These are phyloP conservation scores for Liodrosophila aerea DNA, from an alignment of 2,888 invertebrate genomes.

Conservation along the genomic window DNA sequence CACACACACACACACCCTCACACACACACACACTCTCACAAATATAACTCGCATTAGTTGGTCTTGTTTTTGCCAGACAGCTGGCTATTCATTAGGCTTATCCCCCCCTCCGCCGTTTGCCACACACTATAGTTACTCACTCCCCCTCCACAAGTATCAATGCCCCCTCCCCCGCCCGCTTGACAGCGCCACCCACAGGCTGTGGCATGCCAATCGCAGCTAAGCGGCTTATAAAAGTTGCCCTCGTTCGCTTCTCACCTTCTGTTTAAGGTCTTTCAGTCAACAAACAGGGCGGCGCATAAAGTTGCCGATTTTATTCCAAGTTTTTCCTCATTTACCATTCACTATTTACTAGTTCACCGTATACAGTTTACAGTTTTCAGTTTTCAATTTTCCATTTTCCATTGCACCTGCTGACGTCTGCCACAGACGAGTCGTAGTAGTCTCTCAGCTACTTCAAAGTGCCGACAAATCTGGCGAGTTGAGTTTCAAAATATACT, in stretches of 20 bases:
- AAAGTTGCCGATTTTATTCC: constrained; percentile 50
- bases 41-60: not conserved
- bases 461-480: constrained; percentile 39
- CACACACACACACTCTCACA: not conserved
- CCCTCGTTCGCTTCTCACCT: constrained; percentile 41
- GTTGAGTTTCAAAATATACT: constrained; percentile 66
- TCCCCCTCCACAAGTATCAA: too few species aligned
- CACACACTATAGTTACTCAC: too few species aligned
- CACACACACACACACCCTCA: constrained; percentile 5
- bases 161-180: not conserved
- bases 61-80: constrained; percentile 12
- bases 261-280: constrained; percentile 39
- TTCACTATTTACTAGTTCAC: not conserved
- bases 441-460: constrained; percentile 36
- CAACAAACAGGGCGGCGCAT: constrained; percentile 21
- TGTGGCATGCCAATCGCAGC: constrained; percentile 39
- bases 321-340: constrained; percentile 6
- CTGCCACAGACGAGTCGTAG: constrained; percentile 35
- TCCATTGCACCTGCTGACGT: constrained; percentile 41
- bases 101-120: constrained; percentile 3
- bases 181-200: too few species aligned
- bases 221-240: constrained; percentile 52
- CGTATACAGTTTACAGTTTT: constrained; percentile 17
- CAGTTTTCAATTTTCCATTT: constrained; percentile 12
- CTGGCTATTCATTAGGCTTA: constrained; percentile 50